Conservation (phyloP, 2,888 invertebrate genomes). For the Elegia similella region DNA sequence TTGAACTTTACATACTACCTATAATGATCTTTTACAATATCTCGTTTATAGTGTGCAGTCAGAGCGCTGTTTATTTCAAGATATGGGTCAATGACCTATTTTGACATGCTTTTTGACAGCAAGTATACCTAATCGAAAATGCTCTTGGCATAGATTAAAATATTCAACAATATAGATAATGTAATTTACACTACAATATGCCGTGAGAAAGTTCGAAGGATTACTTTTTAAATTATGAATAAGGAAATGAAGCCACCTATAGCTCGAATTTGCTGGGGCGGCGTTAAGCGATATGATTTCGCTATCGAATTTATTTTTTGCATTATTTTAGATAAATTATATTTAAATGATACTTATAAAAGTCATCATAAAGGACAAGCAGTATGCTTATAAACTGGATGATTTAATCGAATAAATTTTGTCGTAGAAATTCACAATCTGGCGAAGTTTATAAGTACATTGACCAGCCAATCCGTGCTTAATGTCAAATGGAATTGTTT, state of each 20-base stretch:
- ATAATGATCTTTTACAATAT: too few species aligned
- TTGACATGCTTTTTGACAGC: neutral
- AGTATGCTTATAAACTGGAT: too few species aligned
- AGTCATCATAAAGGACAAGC: neutral
- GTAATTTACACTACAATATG: neutral
- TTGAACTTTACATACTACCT: neutral
- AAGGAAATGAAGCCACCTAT: neutral
- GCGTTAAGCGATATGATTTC: neutral
- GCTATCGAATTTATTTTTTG: neutral
- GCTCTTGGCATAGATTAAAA: neutral
- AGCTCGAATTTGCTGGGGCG: neutral
- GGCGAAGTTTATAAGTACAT: too few species aligned
- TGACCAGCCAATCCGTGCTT: too few species aligned
- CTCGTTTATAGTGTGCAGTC: too few species aligned
- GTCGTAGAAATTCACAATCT: too few species aligned
- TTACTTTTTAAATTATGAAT: neutral
- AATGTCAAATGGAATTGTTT: too few species aligned
- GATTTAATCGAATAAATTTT: too few species aligned
- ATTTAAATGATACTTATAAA: neutral
- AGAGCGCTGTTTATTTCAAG: too few species aligned
- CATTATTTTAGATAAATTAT: conserved; percentile 22
- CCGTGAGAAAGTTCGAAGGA: neutral
- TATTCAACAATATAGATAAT: too few species aligned
- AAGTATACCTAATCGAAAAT: neutral
- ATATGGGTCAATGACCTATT: neutral